Base-by-base conservation (phyloP, 1,140 invertebrate species). In the Formica exsecta region DNA sequence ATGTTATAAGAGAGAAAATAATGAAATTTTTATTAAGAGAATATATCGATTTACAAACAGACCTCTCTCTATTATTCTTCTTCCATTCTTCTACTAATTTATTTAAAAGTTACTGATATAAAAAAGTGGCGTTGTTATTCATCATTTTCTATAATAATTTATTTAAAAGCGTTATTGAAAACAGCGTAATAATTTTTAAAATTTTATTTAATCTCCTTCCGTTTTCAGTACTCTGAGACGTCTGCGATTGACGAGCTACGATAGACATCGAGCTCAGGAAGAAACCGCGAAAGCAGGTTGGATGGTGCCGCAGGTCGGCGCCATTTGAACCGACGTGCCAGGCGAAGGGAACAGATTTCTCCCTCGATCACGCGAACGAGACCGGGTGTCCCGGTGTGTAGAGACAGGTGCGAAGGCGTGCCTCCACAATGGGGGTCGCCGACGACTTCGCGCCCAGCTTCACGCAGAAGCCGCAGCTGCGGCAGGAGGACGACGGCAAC, bases 391-490 rank as follows among this genome's bases (percentile, higher is more conserved):
- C 59, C 74, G 36, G 64, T 76, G 87, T 74, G 62, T 86, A 87
- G 79, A 54, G 44, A 77, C 70, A 57, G 84, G 75, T 74, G 88
- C 89, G 85, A 87, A 92, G 92, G 93, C 92, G 91, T 86, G 91
- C 92, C 92, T 36, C 51, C 83, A 89, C 62, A 64, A 98, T 97
- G 97, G 97, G 97, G 96, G 97, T 97, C 95, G 96, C 97, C 94
- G 98, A 99, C 95, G 98, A 99, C 95, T 98, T 99, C 95, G 98
- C 99, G 95, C 99, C 99, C 94, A 99, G 98, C 96, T 99, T 99
- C 96, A 98, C 98, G 74, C 98, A 99, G 95, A 99, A 99, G 97
- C 99, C 99, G 87, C 98, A 98, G 94, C 97, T 99, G 76, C 96
- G 98, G 85, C 98, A 99, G 95, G 98, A 99, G 95, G 98, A 99